Percentiles rank a stretch among this genome's conserved stretches.
Evolutionary conservation across 2,888 invertebrate genomes (phyloP).

Genomic region (Philaethria dido): DNA sequence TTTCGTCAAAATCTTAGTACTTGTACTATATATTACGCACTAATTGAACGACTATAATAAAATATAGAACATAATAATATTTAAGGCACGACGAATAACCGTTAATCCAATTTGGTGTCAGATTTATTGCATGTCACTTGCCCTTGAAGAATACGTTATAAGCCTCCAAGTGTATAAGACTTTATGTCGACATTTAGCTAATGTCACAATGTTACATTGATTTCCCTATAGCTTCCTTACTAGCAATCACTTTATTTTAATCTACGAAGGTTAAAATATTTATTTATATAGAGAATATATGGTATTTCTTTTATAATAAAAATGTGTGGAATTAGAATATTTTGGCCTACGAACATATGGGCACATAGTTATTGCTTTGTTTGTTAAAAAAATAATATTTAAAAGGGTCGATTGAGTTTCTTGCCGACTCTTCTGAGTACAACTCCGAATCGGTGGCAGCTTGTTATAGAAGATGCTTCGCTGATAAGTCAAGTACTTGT

Average conservation of each 20-base stretch:
- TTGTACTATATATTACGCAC: too few relatives aligned
- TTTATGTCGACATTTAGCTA: constrained; percentile 18
- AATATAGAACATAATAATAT: not conserved
- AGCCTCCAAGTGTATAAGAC: not conserved
- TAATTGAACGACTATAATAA: not conserved
- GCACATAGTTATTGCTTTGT: too few relatives aligned
- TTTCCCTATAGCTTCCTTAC: constrained; percentile 20
- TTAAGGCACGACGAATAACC: not conserved
- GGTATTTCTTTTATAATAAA: too few relatives aligned
- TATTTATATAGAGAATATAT: not conserved
- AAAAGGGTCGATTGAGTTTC: too few relatives aligned
- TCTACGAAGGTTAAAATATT: not conserved
- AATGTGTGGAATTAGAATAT: too few relatives aligned
- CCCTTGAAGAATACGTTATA: constrained; percentile 2
- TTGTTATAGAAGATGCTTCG: too few relatives aligned
- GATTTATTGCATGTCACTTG: not conserved
- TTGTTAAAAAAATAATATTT: too few relatives aligned
- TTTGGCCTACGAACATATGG: too few relatives aligned
- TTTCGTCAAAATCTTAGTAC: too few relatives aligned
- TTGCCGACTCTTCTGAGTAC: too few relatives aligned
- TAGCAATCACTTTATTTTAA: constrained; percentile 4
- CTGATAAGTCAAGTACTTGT: too few relatives aligned
- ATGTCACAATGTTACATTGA: constrained; percentile 10
- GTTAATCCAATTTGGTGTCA: constrained; percentile 4
- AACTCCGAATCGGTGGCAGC: too few relatives aligned